Base-by-base conservation (phyloP, 2,888 invertebrate genomes). In the Meganola albula region DNA sequence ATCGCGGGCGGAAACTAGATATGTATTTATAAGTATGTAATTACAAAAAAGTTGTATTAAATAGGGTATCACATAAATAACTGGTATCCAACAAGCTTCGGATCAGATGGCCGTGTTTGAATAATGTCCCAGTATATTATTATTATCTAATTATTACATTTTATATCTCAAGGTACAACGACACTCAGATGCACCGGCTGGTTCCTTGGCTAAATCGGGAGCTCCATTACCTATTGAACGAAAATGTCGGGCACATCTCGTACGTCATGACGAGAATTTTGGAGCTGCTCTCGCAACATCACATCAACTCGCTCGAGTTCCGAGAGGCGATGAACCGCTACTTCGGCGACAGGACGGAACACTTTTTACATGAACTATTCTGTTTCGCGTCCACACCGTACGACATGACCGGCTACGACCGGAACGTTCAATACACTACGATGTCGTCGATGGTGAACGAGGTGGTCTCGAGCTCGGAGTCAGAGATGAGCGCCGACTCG, bases 141-240 rank as follows among this genome's bases (percentile, higher is more conserved):
- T n/a, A n/a, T n/a, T n/a, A n/a, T n/a, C n/a, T 2, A 26, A 31
- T 24, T 30, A 12, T 16, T 22, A 12, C 1, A 40, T 24, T 36
- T 41, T 32, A n/a, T 29, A 40, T 24, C 35, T n/a, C n/a, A 64
- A 93, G 94, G 72, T 88, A 89, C 63, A 91, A 96, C 79, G 93
- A 93, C 34, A 91, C 92, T 8, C 93, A 94, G 67, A 88, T 92
- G 44, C 92, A 93, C 67, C 90, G 97, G 1, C 85, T 98, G 32
- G 90, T 94, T 42, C 94, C 94, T 1, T 98, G 96, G 95, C 82
- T 98, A 14, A 92, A 92, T 68, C 88, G 98, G 44, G 97, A 98
- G 74, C 82, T 98, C 13, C 89, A 90, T 52, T 94, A 92, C 38
- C 85, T 96, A 30, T 74, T 95, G 12, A 88, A 89, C 44, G 89